phyloP scores from a whole-genome alignment of 30 jellyfish, hydroid and myxozoan species.

The Morbakka virulenta region DNA sequence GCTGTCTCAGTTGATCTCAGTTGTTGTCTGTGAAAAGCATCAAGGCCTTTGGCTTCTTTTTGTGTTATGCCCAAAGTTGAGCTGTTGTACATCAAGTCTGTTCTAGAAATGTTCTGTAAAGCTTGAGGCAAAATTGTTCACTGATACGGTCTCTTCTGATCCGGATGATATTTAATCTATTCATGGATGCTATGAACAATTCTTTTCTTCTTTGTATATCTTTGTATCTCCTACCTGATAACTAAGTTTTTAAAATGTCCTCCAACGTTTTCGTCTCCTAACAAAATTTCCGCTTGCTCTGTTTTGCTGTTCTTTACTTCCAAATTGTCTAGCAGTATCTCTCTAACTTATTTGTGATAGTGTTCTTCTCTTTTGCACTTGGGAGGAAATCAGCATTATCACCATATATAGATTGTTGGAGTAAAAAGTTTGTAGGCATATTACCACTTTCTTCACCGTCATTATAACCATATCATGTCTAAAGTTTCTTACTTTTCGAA shows the following conservation, averaged over 20 bases:
- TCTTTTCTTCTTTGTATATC: slow-evolving; percentile 35
- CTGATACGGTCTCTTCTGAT: no score
- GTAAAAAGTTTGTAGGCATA: slow-evolving; percentile 1
- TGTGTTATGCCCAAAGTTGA: no score
- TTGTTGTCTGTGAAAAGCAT: no score
- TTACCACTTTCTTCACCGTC: slow-evolving; percentile 8
- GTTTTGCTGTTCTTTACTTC: slow-evolving; percentile 35
- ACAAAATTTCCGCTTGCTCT: slow-evolving; percentile 26
- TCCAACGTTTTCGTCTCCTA: slow-evolving; percentile 51
- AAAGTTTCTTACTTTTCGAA: slow-evolving; percentile 21
- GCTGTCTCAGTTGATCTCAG: no score
- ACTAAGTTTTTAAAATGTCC: slow-evolving; percentile 33
- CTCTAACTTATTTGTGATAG: slow-evolving; percentile 33
- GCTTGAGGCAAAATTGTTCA: no score
- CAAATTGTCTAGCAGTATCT: slow-evolving; percentile 35
- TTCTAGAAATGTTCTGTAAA: no score
- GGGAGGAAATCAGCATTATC: slow-evolving; percentile 30
- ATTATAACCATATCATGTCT: slow-evolving; percentile 2
- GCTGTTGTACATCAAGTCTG: no score
- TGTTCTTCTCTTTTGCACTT: slow-evolving; percentile 25
- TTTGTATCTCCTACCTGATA: no score
- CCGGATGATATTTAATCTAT: slow-evolving; percentile 38
- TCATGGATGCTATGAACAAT: slow-evolving; percentile 38
- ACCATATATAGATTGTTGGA: slow-evolving; percentile 28
- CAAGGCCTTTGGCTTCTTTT: no score